Percentiles rank a stretch among this genome's conserved stretches.
phyloP scores from a whole-genome alignment of 2,888 invertebrate species.

The Spilarctia lutea region DNA sequence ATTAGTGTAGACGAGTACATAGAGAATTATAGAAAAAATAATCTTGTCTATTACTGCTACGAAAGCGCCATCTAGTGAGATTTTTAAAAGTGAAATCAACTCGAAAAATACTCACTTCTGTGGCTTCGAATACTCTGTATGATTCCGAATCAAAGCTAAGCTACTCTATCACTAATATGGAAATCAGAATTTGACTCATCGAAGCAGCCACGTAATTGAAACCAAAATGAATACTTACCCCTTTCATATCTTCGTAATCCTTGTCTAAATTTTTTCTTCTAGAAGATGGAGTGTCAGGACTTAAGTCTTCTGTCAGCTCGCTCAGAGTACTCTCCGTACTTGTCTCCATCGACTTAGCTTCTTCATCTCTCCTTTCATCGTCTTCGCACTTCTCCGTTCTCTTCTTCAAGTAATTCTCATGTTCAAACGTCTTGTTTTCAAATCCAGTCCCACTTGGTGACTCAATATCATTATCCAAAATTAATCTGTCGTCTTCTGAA shows the following conservation, averaged over 20 bases:
- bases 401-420: constrained; percentile 80
- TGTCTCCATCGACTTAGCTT: constrained; percentile 78
- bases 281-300: constrained; percentile 75
- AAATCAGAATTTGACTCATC: constrained; percentile 17
- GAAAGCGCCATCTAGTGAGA: too few species aligned
- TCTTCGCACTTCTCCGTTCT: constrained; percentile 75
- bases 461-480: constrained; percentile 79
- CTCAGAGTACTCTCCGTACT: constrained; percentile 81
- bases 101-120: background rate
- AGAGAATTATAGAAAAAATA: too few species aligned
- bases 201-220: constrained; percentile 36
- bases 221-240: constrained; percentile 71
- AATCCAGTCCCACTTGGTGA: constrained; percentile 82
- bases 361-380: constrained; percentile 65
- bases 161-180: background rate
- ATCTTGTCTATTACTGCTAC: too few species aligned
- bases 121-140: too few species aligned
- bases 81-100: background rate
- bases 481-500: constrained; percentile 71
- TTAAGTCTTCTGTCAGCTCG: constrained; percentile 75
- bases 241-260: constrained; percentile 74
- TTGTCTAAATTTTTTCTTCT: constrained; percentile 75
- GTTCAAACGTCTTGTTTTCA: constrained; percentile 82
- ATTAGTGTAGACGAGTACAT: too few species aligned
- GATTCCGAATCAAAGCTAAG: background rate